Percentiles rank a stretch among this genome's conserved stretches.
Conservation (phyloP, 2,888 invertebrate species). For the Philonicus albiceps region DNA sequence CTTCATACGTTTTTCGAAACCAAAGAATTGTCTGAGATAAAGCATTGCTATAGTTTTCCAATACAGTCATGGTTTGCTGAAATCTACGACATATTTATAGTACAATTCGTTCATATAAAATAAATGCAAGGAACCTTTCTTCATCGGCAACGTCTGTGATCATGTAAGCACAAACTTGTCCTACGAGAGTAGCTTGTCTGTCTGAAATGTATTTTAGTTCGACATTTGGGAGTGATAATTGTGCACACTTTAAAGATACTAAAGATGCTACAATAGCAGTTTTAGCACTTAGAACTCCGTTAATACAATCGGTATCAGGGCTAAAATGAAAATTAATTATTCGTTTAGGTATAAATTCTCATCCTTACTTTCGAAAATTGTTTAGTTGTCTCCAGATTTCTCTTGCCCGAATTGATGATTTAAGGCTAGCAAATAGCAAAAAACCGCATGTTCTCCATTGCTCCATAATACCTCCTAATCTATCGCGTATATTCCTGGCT, state of each 20-base stretch:
- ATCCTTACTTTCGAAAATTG: not conserved
- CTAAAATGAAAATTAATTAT: not conserved
- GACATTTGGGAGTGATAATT: constrained; percentile 60
- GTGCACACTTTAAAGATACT: constrained; percentile 59
- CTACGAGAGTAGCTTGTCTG: constrained; percentile 59
- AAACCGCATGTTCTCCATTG: constrained; percentile 63
- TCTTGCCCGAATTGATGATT: constrained; percentile 57
- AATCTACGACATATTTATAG: not conserved
- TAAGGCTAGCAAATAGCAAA: constrained; percentile 58
- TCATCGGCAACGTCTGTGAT: constrained; percentile 61
- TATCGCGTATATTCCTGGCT: constrained; percentile 60
- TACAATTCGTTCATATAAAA: not conserved
- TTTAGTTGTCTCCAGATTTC: constrained; percentile 55
- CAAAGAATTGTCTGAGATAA: not conserved
- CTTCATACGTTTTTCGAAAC: not conserved
- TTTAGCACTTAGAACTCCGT: not conserved
- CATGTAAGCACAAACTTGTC: constrained; percentile 60
- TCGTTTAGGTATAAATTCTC: not conserved
- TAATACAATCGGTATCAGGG: not conserved
- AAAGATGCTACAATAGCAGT: constrained; percentile 57
- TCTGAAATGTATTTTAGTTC: constrained; percentile 60
- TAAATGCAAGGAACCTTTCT: constrained; percentile 51
- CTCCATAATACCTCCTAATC: constrained; percentile 60
- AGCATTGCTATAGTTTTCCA: not conserved
- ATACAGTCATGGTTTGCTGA: not conserved